Evolutionary conservation across 1,140 invertebrate species (phyloP), one percentile per base, ranked within the genome.

Genomic region (Mizuhopecten yessoensis): DNA sequence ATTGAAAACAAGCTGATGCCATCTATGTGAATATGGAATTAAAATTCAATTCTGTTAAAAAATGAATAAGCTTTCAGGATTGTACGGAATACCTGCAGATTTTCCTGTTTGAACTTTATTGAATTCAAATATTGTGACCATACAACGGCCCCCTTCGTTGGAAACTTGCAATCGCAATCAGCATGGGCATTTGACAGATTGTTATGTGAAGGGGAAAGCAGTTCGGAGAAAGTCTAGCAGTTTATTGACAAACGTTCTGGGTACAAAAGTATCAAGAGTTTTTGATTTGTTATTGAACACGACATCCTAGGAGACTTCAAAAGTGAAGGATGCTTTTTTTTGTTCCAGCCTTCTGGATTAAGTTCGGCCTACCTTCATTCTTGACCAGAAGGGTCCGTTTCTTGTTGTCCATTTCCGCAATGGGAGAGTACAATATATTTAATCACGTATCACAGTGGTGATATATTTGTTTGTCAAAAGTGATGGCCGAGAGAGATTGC

Each of bases 401-500:
- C 57, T 75, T 75, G 23, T 75, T 75, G 9, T 75, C n/a, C 57
- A 75, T 2, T 29, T 29, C 57, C 57, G 57, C 57, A 17, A 75
- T 75, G 1, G 23, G 57, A n/a, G 3, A 75, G 57, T 75, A 75
- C 57, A 75, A 75, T 75, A 75, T 29, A 75, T 29, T 17, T 75
- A 75, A 75, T 75, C 57, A 75, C 11, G 57, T 75, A 75, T 75
- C 57, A 75, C n/a, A 5, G 23, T 75, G 57, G n/a, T 75, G 57
- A 75, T 75, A 75, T 75, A 75, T 75, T n/a, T 75, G 57, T 29
- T 75, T 75, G 57, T 29, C 57, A 75, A 75, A 75, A 75, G 57
- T 75, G n/a, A 29, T 75, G 57, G n/a, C 57, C 23, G 57, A 75
- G 57, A 75, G 57, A 75, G 57, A 75, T 75, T 75, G 57, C 57